Evolutionary conservation across 2,888 invertebrate species (phyloP), one percentile per base, ranked within the genome.

Genomic region (Rhorus exstirpatorius): DNA sequence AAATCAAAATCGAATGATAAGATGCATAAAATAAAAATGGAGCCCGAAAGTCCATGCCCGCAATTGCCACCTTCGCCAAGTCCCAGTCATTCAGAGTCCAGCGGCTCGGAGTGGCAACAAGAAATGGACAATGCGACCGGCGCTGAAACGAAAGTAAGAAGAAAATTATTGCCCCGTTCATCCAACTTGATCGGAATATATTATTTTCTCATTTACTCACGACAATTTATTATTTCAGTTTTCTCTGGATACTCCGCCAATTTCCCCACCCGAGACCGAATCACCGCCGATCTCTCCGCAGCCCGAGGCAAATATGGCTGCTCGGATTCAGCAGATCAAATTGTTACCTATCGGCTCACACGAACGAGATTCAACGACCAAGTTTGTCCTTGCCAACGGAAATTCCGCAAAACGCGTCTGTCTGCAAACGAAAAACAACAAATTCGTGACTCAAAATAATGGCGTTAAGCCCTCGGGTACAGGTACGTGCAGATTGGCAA

Each of bases 211-310:
- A n/a, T n/a, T n/a, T n/a, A n/a, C n/a, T n/a, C n/a, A n/a, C n/a
- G n/a, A n/a, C n/a, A n/a, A n/a, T 61, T 46, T 17, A 38, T 72
- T 31, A 31, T 71, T 49, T 17, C 41, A 91, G 91, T 84, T 88
- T 61, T 79, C 80, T 70, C 71, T 91, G 19, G 93, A 93, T 79
- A 93, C 93, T 19, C 93, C 93, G n/a, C 93, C 93, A n/a, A 92
- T 93, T 65, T 93, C 93, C 19, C 93, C 93, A 46, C 90, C 92
- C 2, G 89, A 90, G 78, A 88, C 87, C 71, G 89, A 92, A 75
- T 90, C 91, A 1, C 90, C 92, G 1, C 90, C 92, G 1, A 88
- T 89, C 58, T 93, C 93, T 19, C 91, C 93, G 1, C 89, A 88
- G 46, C 86, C 88, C 4, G 77, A 83, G 12, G 31, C 83, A 24